Percentiles rank a stretch among this genome's conserved stretches.
Evolutionary conservation across 2,113 vertebrate species (phyloP).

Genomic region (Psittacula cyanocephala): DNA sequence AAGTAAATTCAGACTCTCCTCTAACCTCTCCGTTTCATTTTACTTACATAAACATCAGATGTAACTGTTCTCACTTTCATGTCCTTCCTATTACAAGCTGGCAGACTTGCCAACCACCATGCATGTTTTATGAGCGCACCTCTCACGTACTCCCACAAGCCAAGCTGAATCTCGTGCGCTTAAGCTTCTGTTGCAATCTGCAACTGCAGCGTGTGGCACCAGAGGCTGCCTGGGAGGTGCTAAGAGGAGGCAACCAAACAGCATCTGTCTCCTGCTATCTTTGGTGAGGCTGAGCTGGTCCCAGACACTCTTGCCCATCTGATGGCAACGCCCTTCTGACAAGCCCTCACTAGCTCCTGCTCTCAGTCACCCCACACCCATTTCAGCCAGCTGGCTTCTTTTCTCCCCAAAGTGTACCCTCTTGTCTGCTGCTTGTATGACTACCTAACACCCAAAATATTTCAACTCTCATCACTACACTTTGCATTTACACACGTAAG

Average conservation of each 20-base stretch:
- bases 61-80: neutral
- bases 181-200: neutral
- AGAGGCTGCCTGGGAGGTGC: neutral
- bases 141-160: neutral
- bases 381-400: neutral
- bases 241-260: neutral
- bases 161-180: neutral
- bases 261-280: neutral
- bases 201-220: accelerated
- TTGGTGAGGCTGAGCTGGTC: neutral
- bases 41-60: neutral
- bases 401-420: neutral
- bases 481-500: neutral
- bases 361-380: neutral
- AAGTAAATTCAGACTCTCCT: neutral
- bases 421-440: neutral
- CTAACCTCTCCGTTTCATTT: neutral
- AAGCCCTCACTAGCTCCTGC: neutral
- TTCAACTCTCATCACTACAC: neutral
- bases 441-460: neutral
- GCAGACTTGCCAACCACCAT: neutral
- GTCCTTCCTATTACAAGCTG: neutral
- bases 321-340: neutral
- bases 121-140: neutral
- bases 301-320: neutral